Percentiles rank a stretch among this genome's conserved stretches.
Conservation (phyloP, 2,888 invertebrate genomes). For the Heliconius ismenius region DNA sequence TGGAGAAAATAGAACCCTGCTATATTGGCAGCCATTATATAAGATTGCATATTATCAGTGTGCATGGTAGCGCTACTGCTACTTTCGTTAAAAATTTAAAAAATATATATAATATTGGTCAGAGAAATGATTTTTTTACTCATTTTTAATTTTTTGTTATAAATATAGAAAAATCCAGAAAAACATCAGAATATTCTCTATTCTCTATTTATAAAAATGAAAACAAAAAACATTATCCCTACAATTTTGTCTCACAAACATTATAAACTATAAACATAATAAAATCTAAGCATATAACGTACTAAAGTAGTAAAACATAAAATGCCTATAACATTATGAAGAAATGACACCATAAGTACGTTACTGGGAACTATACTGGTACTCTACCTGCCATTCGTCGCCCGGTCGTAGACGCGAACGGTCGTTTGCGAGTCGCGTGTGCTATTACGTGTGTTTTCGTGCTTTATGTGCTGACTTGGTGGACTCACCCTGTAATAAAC, state of each 20-base stretch:
- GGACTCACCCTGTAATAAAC: constrained; percentile 51
- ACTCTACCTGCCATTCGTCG: constrained; percentile 65
- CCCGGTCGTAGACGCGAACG: constrained; percentile 54
- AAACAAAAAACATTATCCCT: neutral
- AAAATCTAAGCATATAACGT: neutral
- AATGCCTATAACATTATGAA: constrained; percentile 22
- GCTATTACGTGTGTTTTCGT: constrained; percentile 61
- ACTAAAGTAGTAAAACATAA: constrained; percentile 8
- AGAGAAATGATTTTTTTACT: no score
- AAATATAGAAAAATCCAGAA: neutral
- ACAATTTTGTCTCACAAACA: neutral
- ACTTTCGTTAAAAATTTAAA: no score
- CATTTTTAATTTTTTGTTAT: no score
- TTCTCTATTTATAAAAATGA: no score
- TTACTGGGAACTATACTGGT: constrained; percentile 29
- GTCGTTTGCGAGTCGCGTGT: constrained; percentile 60
- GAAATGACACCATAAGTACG: constrained; percentile 20
- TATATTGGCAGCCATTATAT: constrained; percentile 12
- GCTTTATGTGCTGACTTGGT: constrained; percentile 53
- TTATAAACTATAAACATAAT: neutral
- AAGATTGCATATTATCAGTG: constrained; percentile 14
- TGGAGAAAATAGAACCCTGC: constrained; percentile 7
- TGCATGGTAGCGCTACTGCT: neutral
- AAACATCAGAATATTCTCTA: neutral
- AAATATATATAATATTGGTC: no score